Conservation (phyloP, 2,113 vertebrate genomes). For the Clarias magur region DNA sequence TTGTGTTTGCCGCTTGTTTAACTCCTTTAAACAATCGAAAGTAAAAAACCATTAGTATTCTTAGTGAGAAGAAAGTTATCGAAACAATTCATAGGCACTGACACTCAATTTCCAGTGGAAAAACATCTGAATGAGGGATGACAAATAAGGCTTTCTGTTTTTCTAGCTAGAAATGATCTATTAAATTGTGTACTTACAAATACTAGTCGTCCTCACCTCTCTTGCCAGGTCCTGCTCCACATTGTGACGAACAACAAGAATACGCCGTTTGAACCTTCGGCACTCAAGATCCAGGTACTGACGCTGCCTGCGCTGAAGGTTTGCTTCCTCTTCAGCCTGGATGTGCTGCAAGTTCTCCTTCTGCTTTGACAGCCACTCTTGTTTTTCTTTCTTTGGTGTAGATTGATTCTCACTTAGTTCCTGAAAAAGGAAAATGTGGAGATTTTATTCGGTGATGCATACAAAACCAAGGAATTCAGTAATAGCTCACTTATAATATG, state of each 20-base stretch:
- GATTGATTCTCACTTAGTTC: constrained; percentile 98
- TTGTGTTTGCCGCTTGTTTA: constrained; percentile 97
- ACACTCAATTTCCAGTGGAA: neutral
- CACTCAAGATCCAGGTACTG: constrained; percentile 97
- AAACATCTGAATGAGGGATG: neutral
- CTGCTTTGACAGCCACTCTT: constrained; percentile 97
- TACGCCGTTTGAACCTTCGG: constrained; percentile 92
- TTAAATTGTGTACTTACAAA: neutral
- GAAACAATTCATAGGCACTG: neutral
- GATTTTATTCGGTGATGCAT: neutral
- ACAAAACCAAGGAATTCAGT: neutral
- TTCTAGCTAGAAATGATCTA: neutral
- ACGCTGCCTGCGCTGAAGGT: constrained; percentile 89
- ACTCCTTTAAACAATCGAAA: constrained; percentile 75
- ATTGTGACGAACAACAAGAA: constrained; percentile 93
- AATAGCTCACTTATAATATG: neutral
- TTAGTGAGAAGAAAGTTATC: neutral
- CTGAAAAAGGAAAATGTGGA: constrained; percentile 62
- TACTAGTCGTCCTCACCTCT: constrained; percentile 74
- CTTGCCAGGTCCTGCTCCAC: constrained; percentile 93
- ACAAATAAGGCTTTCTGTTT: neutral
- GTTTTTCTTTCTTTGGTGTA: constrained; percentile 98
- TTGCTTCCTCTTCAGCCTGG: constrained; percentile 97
- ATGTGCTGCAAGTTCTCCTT: constrained; percentile 99
- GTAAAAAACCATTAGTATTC: neutral